These are phyloP conservation scores for Cephalotes varians DNA, from an alignment of 2,888 invertebrate species.

Conservation along the genomic window DNA sequence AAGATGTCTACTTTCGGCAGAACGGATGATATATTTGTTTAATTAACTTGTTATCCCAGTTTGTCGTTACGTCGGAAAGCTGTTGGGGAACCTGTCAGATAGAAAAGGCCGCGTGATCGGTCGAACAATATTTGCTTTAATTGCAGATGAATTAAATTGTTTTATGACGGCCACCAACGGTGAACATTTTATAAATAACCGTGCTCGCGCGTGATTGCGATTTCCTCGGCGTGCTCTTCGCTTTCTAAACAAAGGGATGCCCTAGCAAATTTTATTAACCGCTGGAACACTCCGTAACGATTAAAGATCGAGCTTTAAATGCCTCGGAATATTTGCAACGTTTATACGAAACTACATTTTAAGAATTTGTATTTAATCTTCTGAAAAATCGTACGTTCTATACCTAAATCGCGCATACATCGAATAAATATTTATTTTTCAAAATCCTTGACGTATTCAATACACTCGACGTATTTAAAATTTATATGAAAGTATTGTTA, in stretches of 20 bases:
- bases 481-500: too few species aligned
- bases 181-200: conserved; percentile 38
- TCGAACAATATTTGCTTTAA: conserved; percentile 28
- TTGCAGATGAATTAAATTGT: conserved; percentile 15
- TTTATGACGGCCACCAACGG: not conserved
- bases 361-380: not conserved
- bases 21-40: conserved; percentile 23
- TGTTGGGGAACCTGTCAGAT: not conserved
- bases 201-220: not conserved
- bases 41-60: conserved; percentile 15
- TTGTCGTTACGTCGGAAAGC: conserved; percentile 5
- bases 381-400: not conserved
- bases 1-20: not conserved
- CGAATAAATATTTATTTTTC: not conserved
- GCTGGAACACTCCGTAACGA: not conserved
- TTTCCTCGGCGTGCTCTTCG: not conserved
- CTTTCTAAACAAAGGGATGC: not conserved
- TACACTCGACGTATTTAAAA: too few species aligned
- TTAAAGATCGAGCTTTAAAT: not conserved
- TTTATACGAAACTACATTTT: not conserved
- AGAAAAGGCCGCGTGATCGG: conserved; percentile 34
- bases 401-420: not conserved
- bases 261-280: not conserved
- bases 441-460: too few species aligned
- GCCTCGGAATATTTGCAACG: not conserved